Evolutionary conservation across 2,113 vertebrate species (phyloP).

Genomic region (Lagopus leucura): DNA sequence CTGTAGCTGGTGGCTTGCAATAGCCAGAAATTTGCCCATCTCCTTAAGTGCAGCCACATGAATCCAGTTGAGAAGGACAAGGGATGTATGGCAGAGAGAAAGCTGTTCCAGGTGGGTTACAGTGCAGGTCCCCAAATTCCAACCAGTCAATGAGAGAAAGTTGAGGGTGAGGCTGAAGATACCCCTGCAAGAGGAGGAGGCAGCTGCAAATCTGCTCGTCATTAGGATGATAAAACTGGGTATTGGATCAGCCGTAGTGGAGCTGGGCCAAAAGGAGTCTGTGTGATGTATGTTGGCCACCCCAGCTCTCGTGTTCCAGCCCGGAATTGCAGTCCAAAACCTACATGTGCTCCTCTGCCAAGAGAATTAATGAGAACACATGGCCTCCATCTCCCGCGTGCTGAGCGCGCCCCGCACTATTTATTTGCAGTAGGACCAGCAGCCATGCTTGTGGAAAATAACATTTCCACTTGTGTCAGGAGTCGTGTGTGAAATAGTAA

Average conservation of each 20-base stretch:
- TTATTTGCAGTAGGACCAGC: constrained; percentile 52
- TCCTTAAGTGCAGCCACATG: too few species aligned
- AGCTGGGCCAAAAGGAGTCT: constrained; percentile 26
- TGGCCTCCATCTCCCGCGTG: constrained; percentile 28
- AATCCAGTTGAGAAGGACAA: background rate
- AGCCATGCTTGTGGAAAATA: constrained; percentile 46
- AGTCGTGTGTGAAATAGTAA: background rate
- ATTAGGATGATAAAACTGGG: constrained; percentile 57
- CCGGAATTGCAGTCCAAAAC: constrained; percentile 42
- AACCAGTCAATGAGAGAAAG: background rate
- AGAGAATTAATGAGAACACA: constrained; percentile 53
- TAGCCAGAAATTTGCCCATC: background rate
- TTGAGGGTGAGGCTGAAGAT: background rate
- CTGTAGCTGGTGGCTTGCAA: background rate
- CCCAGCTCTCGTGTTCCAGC: constrained; percentile 55
- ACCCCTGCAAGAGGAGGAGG: background rate
- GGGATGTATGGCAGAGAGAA: background rate
- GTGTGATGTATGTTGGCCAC: constrained; percentile 67
- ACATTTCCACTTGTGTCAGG: constrained; percentile 54
- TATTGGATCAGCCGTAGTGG: constrained; percentile 31
- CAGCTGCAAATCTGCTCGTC: constrained; percentile 31
- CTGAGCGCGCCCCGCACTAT: background rate
- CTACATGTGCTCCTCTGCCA: constrained; percentile 56
- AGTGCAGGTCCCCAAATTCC: background rate
- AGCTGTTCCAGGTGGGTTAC: background rate